These are phyloP conservation scores for Pygoscelis adeliae DNA, from an alignment of 2,113 vertebrate species.

Conservation along the genomic window DNA sequence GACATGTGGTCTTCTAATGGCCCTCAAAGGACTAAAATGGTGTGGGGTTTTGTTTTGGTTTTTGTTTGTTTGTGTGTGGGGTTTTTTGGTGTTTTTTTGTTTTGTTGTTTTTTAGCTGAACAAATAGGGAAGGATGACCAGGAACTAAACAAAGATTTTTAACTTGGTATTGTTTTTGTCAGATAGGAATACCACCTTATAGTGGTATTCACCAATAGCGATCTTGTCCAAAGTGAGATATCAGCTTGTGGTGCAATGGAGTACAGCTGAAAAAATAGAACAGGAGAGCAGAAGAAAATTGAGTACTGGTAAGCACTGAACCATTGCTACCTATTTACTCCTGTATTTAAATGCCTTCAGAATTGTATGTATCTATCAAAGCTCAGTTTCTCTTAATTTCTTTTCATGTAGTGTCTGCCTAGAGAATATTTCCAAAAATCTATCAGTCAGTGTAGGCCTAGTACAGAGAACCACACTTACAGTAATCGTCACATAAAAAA, in stretches of 20 bases:
- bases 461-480: background rate
- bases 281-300: background rate
- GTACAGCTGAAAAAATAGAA: background rate
- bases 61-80: background rate
- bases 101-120: background rate
- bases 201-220: background rate
- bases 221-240: background rate
- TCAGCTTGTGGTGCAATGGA: background rate
- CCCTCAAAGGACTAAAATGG: background rate
- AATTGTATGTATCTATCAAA: background rate
- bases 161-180: background rate
- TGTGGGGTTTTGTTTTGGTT: background rate
- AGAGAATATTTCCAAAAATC: background rate
- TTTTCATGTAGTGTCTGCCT: background rate
- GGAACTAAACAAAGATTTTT: background rate
- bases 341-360: background rate
- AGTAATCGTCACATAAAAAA: background rate
- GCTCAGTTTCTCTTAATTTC: background rate
- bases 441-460: background rate
- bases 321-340: background rate
- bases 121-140: background rate
- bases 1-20: background rate
- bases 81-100: too few species aligned
- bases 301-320: background rate
- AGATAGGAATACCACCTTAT: background rate